Evolutionary conservation across 2,113 vertebrate species (phyloP), one percentile per base, ranked within the genome.

Genomic region (Callopanchax toddi): DNA sequence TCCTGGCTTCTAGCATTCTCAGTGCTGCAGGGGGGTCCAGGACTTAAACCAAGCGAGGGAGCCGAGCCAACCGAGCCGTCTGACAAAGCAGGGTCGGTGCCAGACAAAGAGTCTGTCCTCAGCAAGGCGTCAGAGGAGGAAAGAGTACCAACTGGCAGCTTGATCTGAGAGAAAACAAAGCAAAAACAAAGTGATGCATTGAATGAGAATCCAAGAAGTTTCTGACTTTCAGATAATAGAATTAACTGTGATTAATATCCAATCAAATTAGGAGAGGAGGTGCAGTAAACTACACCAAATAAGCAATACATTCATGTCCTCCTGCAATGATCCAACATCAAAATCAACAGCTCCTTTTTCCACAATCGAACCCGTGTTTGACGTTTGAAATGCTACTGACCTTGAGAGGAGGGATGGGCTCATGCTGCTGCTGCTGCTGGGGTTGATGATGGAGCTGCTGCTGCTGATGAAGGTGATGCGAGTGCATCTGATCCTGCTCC

Each of bases 1-100:
- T 97, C 95, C 50, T 94, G 93, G 3, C 90, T 93, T 79, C 94
- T 91, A 74, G 75, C 92, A 5, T 91, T 89, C 40, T 95, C 95
- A 51, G 93, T 59, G 69, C 89, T 90, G 65, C 91, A 91, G 9
- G 91, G 91, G 57, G 90, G 88, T 52, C 92, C 92, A 17, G 92
- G 91, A 67, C 92, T 93, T 34, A 93, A 76, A 69, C 92, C 92
- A 6, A 93, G 86, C 5, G 92, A 93, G 5, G 92, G 91, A 34
- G 92, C 92, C 0, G 91, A 92, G 66, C 91, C 91, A 20, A 92
- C 88, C 3, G 91, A 93, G 39, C 91, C 90, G 39, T 93, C 92
- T 13, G 92, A 93, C 81, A 93, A 80, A 61, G 90, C 90, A 10
- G 91, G 92, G 69, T 93, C 92, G 18, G 91, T 92, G 67, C 93